Conservation (phyloP, 2,797 vertebrate species). For the Sternarchorhynchus goeldii region DNA sequence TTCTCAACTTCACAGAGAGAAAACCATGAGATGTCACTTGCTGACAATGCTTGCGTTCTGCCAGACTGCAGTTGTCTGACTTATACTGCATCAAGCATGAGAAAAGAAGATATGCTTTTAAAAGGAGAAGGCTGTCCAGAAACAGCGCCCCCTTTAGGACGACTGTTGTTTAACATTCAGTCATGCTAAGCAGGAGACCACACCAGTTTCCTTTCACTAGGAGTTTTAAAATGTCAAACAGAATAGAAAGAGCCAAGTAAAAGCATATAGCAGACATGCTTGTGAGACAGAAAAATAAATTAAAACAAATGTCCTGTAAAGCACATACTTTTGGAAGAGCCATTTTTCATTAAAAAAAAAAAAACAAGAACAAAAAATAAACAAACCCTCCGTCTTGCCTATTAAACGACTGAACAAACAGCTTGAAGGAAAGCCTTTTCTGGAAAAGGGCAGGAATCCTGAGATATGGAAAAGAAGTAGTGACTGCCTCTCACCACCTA, state of each 20-base stretch:
- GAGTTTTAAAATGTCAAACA: conserved; percentile 53
- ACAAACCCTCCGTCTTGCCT: conserved; percentile 18
- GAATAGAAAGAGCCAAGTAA: conserved; percentile 41
- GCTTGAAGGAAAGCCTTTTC: conserved; percentile 54
- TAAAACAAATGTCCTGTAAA: conserved; percentile 46
- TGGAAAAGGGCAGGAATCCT: conserved; percentile 60
- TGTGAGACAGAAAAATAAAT: conserved; percentile 35
- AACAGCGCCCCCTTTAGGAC: conserved; percentile 43
- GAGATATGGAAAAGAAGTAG: conserved; percentile 61
- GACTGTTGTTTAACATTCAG: conserved; percentile 54
- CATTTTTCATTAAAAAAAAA: conserved; percentile 15
- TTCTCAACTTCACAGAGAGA: conserved; percentile 25
- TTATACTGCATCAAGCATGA: conserved; percentile 20
- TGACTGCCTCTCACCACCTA: conserved; percentile 50
- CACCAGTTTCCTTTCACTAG: conserved; percentile 37
- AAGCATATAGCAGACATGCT: conserved; percentile 49
- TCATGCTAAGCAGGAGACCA: conserved; percentile 48
- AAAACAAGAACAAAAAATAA: not conserved
- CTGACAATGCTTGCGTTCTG: too few species aligned
- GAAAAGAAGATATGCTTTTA: conserved; percentile 43
- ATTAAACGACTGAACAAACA: conserved; percentile 32
- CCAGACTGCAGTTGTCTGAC: conserved; percentile 15
- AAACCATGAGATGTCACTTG: conserved; percentile 16
- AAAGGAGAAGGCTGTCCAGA: conserved; percentile 25
- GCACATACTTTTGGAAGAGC: conserved; percentile 56